phyloP scores from a whole-genome alignment of 2,113 vertebrate genomes.

The Vulpes lagopus region DNA sequence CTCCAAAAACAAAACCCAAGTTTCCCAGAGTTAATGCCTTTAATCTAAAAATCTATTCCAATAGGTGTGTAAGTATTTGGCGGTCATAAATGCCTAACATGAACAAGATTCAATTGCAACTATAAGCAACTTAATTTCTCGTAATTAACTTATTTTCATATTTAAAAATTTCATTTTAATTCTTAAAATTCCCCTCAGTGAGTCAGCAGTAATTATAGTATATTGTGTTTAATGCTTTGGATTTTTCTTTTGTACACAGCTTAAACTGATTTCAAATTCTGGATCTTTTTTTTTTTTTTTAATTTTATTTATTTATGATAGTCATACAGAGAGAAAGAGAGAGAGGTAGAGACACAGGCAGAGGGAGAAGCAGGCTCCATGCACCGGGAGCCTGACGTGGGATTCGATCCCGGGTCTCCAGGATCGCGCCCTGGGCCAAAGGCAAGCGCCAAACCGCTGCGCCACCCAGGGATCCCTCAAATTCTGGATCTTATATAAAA shows the following conservation, averaged over 20 bases:
- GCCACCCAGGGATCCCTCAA: too few species aligned
- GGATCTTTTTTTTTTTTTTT: too few species aligned
- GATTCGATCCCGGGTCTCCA: too few species aligned
- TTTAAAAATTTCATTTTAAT: neutral
- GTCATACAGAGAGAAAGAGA: too few species aligned
- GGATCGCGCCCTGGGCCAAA: too few species aligned
- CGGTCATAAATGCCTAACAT: neutral
- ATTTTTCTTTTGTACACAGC: neutral
- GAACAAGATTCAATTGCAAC: neutral
- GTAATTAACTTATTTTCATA: neutral
- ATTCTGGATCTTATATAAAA: too few species aligned
- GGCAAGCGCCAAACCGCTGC: too few species aligned
- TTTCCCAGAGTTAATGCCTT: neutral
- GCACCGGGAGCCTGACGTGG: too few species aligned
- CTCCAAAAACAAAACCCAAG: neutral
- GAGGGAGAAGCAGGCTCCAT: too few species aligned
- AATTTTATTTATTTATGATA: too few species aligned
- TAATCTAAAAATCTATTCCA: neutral
- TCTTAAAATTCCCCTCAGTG: neutral
- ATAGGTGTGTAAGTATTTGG: neutral
- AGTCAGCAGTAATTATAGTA: neutral
- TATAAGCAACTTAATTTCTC: neutral
- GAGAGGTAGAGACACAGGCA: too few species aligned
- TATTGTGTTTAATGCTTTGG: neutral
- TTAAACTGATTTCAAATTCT: neutral